These are phyloP conservation scores for Torymus auratus DNA, from an alignment of 2,888 invertebrate species.

Conservation along the genomic window DNA sequence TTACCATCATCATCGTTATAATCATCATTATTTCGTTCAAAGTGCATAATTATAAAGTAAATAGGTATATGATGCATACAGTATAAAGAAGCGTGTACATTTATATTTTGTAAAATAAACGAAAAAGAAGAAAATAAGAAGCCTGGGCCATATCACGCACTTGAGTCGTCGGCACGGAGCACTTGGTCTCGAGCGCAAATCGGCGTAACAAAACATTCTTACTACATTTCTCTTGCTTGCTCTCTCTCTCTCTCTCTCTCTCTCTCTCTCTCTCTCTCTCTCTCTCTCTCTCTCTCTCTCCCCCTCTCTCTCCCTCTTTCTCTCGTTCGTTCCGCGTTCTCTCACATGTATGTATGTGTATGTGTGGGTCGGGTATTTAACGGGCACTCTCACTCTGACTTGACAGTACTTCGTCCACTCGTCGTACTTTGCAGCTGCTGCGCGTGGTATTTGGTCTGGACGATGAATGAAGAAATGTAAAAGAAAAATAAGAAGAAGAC, in stretches of 20 bases:
- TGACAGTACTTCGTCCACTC: constrained; percentile 54
- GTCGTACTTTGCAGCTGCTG: constrained; percentile 48
- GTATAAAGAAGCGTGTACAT: constrained; percentile 35
- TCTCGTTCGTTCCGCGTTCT: constrained; percentile 50
- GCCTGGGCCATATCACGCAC: neutral
- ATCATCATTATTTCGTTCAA: constrained; percentile 16
- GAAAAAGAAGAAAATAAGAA: constrained; percentile 26
- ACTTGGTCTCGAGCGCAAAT: constrained; percentile 46
- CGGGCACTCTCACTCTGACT: constrained; percentile 56
- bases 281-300: constrained; percentile 58
- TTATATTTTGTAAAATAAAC: constrained; percentile 29
- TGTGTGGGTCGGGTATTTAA: constrained; percentile 53
- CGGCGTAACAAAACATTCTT: constrained; percentile 51
- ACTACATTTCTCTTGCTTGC: constrained; percentile 13
- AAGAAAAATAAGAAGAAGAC: constrained; percentile 38
- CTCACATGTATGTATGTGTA: constrained; percentile 53
- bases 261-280: constrained; percentile 53
- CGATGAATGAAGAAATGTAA: constrained; percentile 28
- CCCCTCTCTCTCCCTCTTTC: constrained; percentile 41
- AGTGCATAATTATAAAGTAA: constrained; percentile 27
- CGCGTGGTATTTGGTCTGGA: constrained; percentile 50
- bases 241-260: constrained; percentile 9
- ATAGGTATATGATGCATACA: constrained; percentile 23
- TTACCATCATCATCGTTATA: too few species aligned
- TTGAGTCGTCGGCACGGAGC: constrained; percentile 52